Percentiles rank a stretch among this genome's conserved stretches.
These are phyloP conservation scores for Anneissia japonica DNA, from an alignment of 35 echinoderm and acorn worm species.

Conservation along the genomic window DNA sequence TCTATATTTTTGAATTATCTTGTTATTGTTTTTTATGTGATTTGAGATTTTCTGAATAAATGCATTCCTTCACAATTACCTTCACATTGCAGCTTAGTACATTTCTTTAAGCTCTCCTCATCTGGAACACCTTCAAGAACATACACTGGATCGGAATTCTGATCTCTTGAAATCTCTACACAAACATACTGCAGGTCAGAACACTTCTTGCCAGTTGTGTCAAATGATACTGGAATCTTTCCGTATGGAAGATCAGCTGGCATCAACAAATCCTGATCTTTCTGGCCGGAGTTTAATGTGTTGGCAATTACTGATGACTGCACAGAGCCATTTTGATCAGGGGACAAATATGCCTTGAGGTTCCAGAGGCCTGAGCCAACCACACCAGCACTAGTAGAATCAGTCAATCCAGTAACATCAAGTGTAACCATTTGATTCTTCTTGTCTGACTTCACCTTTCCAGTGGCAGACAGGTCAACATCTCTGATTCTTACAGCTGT, in stretches of 20 bases:
- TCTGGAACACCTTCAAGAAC: neutral
- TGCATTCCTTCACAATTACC: no score
- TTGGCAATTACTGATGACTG: neutral
- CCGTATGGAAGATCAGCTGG: conserved; percentile 15
- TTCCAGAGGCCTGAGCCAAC: conserved; percentile 31
- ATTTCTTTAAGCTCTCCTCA: neutral
- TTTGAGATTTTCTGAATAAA: no score
- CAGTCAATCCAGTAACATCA: conserved; percentile 29
- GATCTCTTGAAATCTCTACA: conserved; percentile 36
- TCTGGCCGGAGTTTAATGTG: neutral
- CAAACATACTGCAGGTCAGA: conserved; percentile 28
- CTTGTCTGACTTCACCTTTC: conserved; percentile 7
- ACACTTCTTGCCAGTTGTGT: conserved; percentile 26
- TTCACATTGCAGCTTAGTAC: neutral
- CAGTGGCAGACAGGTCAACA: neutral
- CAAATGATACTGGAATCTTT: conserved; percentile 9
- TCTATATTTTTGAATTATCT: no score
- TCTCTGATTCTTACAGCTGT: conserved; percentile 22
- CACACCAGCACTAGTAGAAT: conserved; percentile 20
- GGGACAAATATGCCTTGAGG: conserved; percentile 27
- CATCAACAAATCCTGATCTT: neutral
- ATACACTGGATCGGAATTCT: conserved; percentile 5
- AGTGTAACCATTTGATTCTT: conserved; percentile 22
- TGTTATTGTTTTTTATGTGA: no score
- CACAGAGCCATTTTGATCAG: conserved; percentile 23